Percentiles rank a stretch among this genome's conserved stretches.
Evolutionary conservation across 2,797 vertebrate species (phyloP).

Genomic region (Micropoecilia bifurca): DNA sequence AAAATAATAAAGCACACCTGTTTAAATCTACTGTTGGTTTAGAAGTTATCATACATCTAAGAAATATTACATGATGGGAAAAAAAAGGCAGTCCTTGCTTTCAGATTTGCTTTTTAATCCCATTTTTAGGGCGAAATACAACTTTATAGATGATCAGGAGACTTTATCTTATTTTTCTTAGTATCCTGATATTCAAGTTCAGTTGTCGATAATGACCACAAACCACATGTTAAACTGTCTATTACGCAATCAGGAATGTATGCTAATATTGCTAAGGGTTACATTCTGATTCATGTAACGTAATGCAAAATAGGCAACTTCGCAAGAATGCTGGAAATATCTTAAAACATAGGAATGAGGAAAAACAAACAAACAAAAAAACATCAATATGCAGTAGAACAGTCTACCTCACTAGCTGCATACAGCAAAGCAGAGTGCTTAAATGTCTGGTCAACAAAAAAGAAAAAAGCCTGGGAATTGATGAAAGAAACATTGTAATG

Average conservation of each 20-base stretch:
- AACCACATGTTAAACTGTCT: conserved; percentile 11
- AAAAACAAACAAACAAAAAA: neutral
- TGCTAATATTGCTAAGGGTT: neutral
- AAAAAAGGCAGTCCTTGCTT: conserved; percentile 25
- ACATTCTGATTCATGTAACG: neutral
- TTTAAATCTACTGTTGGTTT: conserved; percentile 45
- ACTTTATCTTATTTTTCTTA: conserved; percentile 31
- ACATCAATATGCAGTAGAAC: neutral
- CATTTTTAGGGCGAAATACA: conserved; percentile 26
- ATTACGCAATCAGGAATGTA: neutral
- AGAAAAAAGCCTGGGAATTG: neutral
- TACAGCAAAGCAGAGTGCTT: neutral
- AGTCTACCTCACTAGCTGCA: conserved; percentile 4
- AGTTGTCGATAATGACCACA: conserved; percentile 33
- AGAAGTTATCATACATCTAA: conserved; percentile 35
- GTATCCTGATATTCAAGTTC: conserved; percentile 18
- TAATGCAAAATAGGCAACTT: neutral
- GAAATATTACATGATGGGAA: conserved; percentile 34
- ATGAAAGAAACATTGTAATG: neutral
- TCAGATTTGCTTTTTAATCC: conserved; percentile 22
- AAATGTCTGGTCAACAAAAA: neutral
- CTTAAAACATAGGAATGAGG: neutral
- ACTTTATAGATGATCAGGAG: conserved; percentile 27
- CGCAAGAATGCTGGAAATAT: neutral
- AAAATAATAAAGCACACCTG: conserved; percentile 22